These are phyloP conservation scores for Poeciliopsis infans DNA, from an alignment of 2,797 vertebrate genomes.

Conservation along the genomic window DNA sequence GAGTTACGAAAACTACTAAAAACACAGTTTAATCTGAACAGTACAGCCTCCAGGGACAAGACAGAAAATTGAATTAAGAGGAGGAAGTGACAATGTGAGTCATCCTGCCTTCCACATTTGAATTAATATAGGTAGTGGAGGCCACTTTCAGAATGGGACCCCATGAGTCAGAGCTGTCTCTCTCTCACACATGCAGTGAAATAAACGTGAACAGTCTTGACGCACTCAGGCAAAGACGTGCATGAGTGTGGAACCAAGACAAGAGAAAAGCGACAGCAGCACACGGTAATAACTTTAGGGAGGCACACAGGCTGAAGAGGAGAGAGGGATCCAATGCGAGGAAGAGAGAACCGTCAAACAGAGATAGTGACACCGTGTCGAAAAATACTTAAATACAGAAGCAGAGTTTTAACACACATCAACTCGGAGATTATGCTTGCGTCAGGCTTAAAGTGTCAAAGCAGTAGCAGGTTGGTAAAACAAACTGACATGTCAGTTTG, in stretches of 20 bases:
- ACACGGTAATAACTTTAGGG: conserved; percentile 24
- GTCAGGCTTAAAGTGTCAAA: conserved; percentile 17
- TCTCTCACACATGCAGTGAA: not conserved
- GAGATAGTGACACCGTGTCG: conserved; percentile 44
- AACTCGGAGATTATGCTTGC: conserved; percentile 21
- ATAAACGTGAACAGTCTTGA: conserved; percentile 32
- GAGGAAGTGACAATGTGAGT: conserved; percentile 62
- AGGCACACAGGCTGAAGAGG: conserved; percentile 4
- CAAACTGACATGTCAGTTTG: not conserved
- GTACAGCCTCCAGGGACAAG: conserved; percentile 40
- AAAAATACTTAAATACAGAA: conserved; percentile 23
- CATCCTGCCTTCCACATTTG: conserved; percentile 52
- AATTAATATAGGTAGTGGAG: conserved; percentile 52
- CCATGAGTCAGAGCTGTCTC: conserved; percentile 45
- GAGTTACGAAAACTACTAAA: conserved; percentile 32
- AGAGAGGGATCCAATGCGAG: conserved; percentile 32
- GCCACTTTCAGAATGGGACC: conserved; percentile 44
- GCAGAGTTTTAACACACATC: conserved; percentile 20
- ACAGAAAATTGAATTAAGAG: conserved; percentile 67
- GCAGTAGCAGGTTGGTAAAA: conserved; percentile 1
- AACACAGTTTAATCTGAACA: conserved; percentile 51
- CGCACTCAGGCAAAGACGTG: conserved; percentile 11
- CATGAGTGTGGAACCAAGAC: conserved; percentile 12
- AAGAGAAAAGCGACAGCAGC: conserved; percentile 32
- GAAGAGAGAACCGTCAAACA: conserved; percentile 40